Percentiles rank a stretch among this genome's conserved stretches.
Evolutionary conservation across 64 coral and sea anemone species (phyloP).

Genomic region (Montipora capricornis): DNA sequence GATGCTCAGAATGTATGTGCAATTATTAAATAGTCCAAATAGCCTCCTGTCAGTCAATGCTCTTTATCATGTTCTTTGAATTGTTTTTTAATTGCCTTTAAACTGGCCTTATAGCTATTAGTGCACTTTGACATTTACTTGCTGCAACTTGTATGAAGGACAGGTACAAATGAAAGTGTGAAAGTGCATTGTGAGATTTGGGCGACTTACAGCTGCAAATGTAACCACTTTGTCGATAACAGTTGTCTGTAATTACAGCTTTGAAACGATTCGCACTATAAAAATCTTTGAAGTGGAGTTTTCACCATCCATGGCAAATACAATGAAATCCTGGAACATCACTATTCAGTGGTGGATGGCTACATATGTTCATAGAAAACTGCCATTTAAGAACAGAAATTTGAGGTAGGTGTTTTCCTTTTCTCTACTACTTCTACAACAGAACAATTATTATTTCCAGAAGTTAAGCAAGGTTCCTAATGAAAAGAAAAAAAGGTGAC

Average conservation of each 20-base stretch:
- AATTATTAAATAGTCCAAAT: too few species aligned
- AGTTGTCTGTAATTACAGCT: slow-evolving; percentile 55
- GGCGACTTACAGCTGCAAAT: too few species aligned
- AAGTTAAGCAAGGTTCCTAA: background rate
- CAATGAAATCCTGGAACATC: slow-evolving; percentile 99
- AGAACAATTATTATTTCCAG: background rate
- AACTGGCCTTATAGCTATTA: too few species aligned
- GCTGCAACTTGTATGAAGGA: too few species aligned
- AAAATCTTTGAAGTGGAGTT: slow-evolving; percentile 90
- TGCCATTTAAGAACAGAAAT: slow-evolving; percentile 91
- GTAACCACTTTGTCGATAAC: too few species aligned
- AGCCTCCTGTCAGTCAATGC: too few species aligned
- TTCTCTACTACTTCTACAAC: background rate
- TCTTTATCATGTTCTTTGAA: too few species aligned
- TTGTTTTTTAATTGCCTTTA: too few species aligned
- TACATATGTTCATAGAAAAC: slow-evolving; percentile 87
- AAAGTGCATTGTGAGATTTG: too few species aligned
- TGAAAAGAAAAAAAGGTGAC: background rate
- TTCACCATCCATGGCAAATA: slow-evolving; percentile 84
- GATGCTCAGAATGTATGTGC: too few species aligned
- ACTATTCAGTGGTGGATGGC: slow-evolving; percentile 99
- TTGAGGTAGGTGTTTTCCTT: slow-evolving; percentile 45
- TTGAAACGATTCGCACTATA: slow-evolving; percentile 94
- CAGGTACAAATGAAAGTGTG: too few species aligned
- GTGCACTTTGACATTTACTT: too few species aligned